These are phyloP conservation scores for Gymnogyps californianus DNA, from an alignment of 2,113 vertebrate genomes.

Conservation along the genomic window DNA sequence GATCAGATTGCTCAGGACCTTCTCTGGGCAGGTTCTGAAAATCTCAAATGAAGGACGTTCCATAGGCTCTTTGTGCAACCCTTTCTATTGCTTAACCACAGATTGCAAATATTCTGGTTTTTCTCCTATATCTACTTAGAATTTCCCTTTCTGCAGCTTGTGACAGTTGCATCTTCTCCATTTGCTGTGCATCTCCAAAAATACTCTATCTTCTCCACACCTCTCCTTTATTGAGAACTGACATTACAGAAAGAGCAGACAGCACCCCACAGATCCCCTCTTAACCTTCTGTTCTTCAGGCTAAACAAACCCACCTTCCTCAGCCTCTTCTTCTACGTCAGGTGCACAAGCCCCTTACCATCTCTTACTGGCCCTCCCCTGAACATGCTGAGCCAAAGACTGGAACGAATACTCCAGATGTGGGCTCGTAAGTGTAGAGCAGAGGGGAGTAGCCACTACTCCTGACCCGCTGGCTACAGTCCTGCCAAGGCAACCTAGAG, in stretches of 20 bases:
- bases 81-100: background rate
- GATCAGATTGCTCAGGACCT: background rate
- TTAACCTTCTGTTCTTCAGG: background rate
- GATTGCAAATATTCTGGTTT: background rate
- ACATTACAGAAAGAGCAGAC: background rate
- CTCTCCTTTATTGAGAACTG: background rate
- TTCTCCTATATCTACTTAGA: background rate
- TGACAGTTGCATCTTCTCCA: background rate
- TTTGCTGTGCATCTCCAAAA: background rate
- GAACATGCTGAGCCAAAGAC: background rate
- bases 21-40: background rate
- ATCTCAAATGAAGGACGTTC: background rate
- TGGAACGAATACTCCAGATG: background rate
- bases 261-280: background rate
- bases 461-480: background rate
- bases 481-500: background rate
- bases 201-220: background rate
- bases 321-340: background rate
- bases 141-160: background rate
- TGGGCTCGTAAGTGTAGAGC: background rate
- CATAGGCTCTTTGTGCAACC: background rate
- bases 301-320: background rate
- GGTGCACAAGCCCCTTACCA: background rate
- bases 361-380: background rate
- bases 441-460: background rate